phyloP scores from a whole-genome alignment of 1,140 invertebrate species.

The Mactra quadrangularis region DNA sequence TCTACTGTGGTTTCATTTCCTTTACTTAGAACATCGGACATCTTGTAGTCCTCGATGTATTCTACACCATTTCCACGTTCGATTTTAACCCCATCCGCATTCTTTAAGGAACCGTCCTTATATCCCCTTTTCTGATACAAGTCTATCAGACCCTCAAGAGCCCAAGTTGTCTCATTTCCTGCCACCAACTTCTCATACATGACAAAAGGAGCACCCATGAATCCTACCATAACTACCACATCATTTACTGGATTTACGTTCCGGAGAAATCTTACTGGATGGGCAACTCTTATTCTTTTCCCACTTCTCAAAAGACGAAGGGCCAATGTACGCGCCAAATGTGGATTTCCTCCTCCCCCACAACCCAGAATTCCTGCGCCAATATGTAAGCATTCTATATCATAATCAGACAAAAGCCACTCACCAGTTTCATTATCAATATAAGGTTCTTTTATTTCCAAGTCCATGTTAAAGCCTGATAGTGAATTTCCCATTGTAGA shows the following conservation, averaged over 20 bases:
- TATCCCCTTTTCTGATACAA: slow-evolving; percentile 69
- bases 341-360: slow-evolving; percentile 78
- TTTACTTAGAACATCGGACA: neutral
- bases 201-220: slow-evolving; percentile 77
- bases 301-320: slow-evolving; percentile 67
- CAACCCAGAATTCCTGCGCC: slow-evolving; percentile 79
- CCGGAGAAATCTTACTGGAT: slow-evolving; percentile 63
- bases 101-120: slow-evolving; percentile 59
- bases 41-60: slow-evolving; percentile 74
- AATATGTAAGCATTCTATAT: slow-evolving; percentile 78
- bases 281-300: slow-evolving; percentile 73
- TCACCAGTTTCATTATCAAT: slow-evolving; percentile 70
- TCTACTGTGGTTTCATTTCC: neutral
- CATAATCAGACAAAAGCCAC: slow-evolving; percentile 76
- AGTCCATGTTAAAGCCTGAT: neutral
- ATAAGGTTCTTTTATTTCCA: slow-evolving; percentile 48
- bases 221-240: slow-evolving; percentile 66
- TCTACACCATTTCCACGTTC: slow-evolving; percentile 63
- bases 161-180: slow-evolving; percentile 66
- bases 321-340: slow-evolving; percentile 71
- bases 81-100: slow-evolving; percentile 63
- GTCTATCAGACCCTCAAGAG: slow-evolving; percentile 72
- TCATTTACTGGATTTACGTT: slow-evolving; percentile 67
- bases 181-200: slow-evolving; percentile 71
- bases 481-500: slow-evolving; percentile 51